These are phyloP conservation scores for Brachymystax lenok DNA, from an alignment of 2,797 vertebrate species.

Conservation along the genomic window DNA sequence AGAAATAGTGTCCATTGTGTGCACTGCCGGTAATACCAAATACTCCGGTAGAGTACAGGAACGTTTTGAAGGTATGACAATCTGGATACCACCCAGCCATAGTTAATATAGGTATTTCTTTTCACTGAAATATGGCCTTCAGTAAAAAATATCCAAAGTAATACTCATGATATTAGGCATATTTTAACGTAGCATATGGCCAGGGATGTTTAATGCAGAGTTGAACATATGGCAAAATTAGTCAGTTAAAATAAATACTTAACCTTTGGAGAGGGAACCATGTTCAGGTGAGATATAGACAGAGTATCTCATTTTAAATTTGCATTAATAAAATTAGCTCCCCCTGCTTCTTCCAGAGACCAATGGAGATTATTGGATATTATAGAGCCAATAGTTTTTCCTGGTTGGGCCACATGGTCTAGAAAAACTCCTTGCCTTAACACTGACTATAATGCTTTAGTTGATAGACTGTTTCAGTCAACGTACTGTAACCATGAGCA, in stretches of 20 bases:
- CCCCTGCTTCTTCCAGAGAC: constrained; percentile 31
- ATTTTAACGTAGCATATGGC: constrained; percentile 56
- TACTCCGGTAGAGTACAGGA: too few species aligned
- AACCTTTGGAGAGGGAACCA: constrained; percentile 42
- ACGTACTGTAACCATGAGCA: neutral
- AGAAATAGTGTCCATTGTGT: too few species aligned
- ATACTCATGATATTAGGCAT: constrained; percentile 40
- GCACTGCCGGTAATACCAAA: too few species aligned
- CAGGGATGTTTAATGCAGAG: constrained; percentile 56
- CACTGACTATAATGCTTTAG: neutral
- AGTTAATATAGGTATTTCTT: neutral
- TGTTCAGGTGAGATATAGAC: neutral
- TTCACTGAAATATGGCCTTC: neutral
- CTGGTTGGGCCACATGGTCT: neutral
- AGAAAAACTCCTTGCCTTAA: neutral
- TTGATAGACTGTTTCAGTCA: neutral
- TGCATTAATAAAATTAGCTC: neutral
- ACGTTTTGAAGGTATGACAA: too few species aligned
- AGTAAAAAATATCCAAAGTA: neutral
- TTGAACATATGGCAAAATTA: constrained; percentile 67
- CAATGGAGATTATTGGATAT: constrained; percentile 35
- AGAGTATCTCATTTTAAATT: neutral
- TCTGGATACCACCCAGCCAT: too few species aligned
- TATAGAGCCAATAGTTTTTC: neutral
- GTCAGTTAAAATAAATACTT: constrained; percentile 60